phyloP scores from a whole-genome alignment of 2,888 invertebrate species.

The Emmelina monodactyla region DNA sequence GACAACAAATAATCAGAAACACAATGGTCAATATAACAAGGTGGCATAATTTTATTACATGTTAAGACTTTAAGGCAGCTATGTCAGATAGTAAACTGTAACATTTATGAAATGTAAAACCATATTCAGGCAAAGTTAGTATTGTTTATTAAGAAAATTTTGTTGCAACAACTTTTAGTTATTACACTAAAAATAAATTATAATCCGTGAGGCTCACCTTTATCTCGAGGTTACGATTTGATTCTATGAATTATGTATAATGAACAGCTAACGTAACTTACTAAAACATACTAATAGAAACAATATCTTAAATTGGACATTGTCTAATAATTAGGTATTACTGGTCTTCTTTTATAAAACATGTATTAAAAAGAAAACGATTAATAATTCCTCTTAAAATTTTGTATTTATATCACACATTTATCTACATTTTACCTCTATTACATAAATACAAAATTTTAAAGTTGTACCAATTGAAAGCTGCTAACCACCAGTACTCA shows the following conservation, averaged over 20 bases:
- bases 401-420: constrained; percentile 67
- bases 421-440: constrained; percentile 64
- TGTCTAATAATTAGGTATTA: constrained; percentile 48
- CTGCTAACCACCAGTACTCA: constrained; percentile 64
- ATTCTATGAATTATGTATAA: constrained; percentile 44
- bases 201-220: constrained; percentile 50
- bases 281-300: constrained; percentile 57
- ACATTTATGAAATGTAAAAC: constrained; percentile 24
- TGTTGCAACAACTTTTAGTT: constrained; percentile 59
- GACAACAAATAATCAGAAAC: not conserved
- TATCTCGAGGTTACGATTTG: constrained; percentile 40
- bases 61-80: not conserved
- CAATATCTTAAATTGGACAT: constrained; percentile 49
- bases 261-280: constrained; percentile 56
- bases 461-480: constrained; percentile 60
- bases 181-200: constrained; percentile 62
- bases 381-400: constrained; percentile 59
- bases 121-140: constrained; percentile 58
- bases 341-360: constrained; percentile 52
- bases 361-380: constrained; percentile 57
- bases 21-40: not conserved
- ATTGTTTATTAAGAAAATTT: constrained; percentile 60
- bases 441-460: constrained; percentile 69
- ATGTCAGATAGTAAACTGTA: constrained; percentile 7
- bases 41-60: not conserved